These are phyloP conservation scores for Caenorhabditis sp. DNA, from an alignment of 2,888 invertebrate species.

Conservation along the genomic window DNA sequence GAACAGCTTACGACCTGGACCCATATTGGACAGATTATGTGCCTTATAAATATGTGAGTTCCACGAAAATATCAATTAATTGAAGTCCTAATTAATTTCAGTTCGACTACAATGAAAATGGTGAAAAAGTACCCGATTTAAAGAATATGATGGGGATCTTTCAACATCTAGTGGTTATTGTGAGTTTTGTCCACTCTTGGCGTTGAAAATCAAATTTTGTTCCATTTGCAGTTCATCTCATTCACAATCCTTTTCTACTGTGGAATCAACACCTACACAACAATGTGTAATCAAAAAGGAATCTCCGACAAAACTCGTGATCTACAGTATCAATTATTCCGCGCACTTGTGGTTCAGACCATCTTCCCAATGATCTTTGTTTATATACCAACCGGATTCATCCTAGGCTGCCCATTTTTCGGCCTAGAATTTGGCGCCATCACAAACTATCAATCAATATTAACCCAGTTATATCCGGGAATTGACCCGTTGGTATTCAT, in stretches of 20 bases:
- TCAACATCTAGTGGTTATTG: slow-evolving; percentile 10
- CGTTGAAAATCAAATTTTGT: too few relatives aligned
- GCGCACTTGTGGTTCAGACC: slow-evolving; percentile 16
- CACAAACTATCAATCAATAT: slow-evolving; percentile 11
- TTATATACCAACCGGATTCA: slow-evolving; percentile 9
- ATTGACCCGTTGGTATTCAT: slow-evolving; percentile 19
- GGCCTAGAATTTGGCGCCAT: slow-evolving; percentile 14
- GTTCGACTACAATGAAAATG: too few relatives aligned
- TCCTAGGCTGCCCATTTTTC: slow-evolving; percentile 14
- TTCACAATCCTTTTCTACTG: slow-evolving; percentile 17
- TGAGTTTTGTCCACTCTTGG: slow-evolving; percentile 12
- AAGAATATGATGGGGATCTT: slow-evolving; percentile 13
- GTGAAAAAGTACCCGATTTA: slow-evolving; percentile 2
- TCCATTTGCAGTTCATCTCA: too few relatives aligned
- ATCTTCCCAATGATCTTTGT: slow-evolving; percentile 16
- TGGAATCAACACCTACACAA: slow-evolving; percentile 5
- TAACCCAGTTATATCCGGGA: slow-evolving; percentile 18
- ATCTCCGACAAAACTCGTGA: slow-evolving; percentile 9
- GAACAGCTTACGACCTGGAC: slow-evolving; percentile 10
- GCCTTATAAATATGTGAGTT: slow-evolving; percentile 18
- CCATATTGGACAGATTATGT: slow-evolving; percentile 16
- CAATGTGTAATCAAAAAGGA: neutral
- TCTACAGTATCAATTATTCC: too few relatives aligned
- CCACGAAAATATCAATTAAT: neutral
- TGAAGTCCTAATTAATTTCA: too few relatives aligned